These are phyloP conservation scores for Eidolon dupreanum DNA, from an alignment of 2,797 vertebrate species.

Conservation along the genomic window DNA sequence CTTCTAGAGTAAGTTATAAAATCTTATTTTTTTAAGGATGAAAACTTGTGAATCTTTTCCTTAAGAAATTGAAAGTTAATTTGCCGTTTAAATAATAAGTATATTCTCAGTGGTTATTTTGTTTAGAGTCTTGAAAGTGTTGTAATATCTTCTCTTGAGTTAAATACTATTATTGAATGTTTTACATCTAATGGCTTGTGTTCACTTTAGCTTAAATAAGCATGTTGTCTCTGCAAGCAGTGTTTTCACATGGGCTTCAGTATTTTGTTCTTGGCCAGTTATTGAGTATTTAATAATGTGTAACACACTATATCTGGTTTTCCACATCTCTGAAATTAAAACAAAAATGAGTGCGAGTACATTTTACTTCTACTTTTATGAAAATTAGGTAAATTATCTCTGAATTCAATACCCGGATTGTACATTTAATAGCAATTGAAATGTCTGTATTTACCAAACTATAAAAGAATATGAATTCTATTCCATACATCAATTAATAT, in stretches of 20 bases:
- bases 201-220: background rate
- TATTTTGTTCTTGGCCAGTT: background rate
- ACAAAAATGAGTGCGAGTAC: background rate
- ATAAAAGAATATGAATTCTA: background rate
- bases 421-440: background rate
- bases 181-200: background rate
- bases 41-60: background rate
- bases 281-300: background rate
- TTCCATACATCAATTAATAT: background rate
- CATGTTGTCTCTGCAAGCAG: background rate
- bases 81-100: background rate
- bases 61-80: background rate
- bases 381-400: background rate
- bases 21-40: background rate
- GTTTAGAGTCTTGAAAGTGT: background rate
- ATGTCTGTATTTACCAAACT: background rate
- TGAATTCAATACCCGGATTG: background rate
- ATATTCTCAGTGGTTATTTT: background rate
- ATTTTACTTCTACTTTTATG: background rate
- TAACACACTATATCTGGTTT: background rate
- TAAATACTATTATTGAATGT: background rate
- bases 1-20: background rate
- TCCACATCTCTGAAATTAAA: background rate
- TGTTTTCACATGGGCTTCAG: background rate
- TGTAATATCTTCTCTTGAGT: background rate